Base-by-base conservation (phyloP, 2,113 vertebrate genomes). In the Malurus melanocephalus region DNA sequence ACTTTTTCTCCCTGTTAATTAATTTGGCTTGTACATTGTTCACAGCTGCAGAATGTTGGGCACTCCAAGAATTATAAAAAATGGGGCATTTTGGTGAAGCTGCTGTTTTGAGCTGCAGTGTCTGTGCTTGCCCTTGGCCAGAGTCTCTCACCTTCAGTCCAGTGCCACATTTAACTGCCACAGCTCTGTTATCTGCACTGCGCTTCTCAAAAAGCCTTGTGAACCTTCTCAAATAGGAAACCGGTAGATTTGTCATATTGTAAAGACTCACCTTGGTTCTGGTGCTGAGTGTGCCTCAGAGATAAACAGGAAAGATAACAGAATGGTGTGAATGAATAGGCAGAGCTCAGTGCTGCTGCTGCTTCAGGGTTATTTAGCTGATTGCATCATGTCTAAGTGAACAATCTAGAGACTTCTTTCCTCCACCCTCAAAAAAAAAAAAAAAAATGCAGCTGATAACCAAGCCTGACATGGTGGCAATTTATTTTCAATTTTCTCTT, bases 291-390 rank as follows among this genome's bases (percentile, higher is more conserved):
- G 76, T 86, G 84, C 75, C 84, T 87, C 68, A 35, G 56, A 96
- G 96, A 96, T 96, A 42, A 94, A 96, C 95, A 96, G 96, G 96
- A 96, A 96, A 97, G 96, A 96, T 95, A 96, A 86, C n/a, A 28
- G 49, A 75, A 49, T 61, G 84, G 93, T 95, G 95, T 93, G 94
- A 95, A 89, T 85, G 88, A 92, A 87, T 16, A 94, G 87, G 16
- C 81, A 60, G 75, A 79, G 72, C 75, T 69, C 12, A 45, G 87
- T 27, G 79, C 76, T 91, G 75, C 76, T 91, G 75, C 87, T 82
- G 68, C 92, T 85, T 51, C 76, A 61, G 4, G 84, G 30, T 78
- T 30, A 24, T 77, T 23, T 30, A 83, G 40, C 85, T 90, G 92
- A 82, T 65, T 81, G 46, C 61, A 55, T 88, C 89, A 33, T 40